Evolutionary conservation across 1,140 invertebrate species (phyloP).

Genomic region (Centruroides sculpturatus): DNA sequence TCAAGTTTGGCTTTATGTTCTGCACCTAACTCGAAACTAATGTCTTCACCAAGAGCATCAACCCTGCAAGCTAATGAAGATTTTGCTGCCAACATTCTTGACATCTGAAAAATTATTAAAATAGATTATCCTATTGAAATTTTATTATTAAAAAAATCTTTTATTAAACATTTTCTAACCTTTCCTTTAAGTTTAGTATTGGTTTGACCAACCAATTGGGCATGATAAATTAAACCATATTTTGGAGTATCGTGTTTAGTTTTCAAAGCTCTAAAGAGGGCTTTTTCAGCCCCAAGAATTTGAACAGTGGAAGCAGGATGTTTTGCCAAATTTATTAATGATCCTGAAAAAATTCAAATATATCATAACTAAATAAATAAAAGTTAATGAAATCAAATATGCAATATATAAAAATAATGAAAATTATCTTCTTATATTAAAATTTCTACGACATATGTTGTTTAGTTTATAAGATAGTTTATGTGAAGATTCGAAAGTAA

Average conservation of each 20-base stretch:
- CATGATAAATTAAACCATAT: slow-evolving; percentile 97
- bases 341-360: slow-evolving; percentile 37
- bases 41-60: slow-evolving; percentile 88
- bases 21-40: slow-evolving; percentile 56
- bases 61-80: slow-evolving; percentile 80
- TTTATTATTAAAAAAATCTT: not conserved
- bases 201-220: slow-evolving; percentile 76
- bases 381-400: too few species aligned
- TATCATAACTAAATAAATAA: too few species aligned
- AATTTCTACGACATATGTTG: too few species aligned
- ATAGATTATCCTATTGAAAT: too few species aligned
- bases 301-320: slow-evolving; percentile 97
- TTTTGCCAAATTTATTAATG: slow-evolving; percentile 90
- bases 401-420: too few species aligned
- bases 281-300: slow-evolving; percentile 96
- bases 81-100: slow-evolving; percentile 93
- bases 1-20: slow-evolving; percentile 81
- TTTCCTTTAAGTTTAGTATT: slow-evolving; percentile 80
- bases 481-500: too few species aligned
- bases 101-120: slow-evolving; percentile 38
- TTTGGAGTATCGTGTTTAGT: slow-evolving; percentile 97
- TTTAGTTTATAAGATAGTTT: too few species aligned
- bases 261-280: slow-evolving; percentile 90
- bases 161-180: slow-evolving; percentile 25
- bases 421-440: too few species aligned